Evolutionary conservation across 2,113 vertebrate genomes (phyloP).

Genomic region (Heterocephalus glaber): DNA sequence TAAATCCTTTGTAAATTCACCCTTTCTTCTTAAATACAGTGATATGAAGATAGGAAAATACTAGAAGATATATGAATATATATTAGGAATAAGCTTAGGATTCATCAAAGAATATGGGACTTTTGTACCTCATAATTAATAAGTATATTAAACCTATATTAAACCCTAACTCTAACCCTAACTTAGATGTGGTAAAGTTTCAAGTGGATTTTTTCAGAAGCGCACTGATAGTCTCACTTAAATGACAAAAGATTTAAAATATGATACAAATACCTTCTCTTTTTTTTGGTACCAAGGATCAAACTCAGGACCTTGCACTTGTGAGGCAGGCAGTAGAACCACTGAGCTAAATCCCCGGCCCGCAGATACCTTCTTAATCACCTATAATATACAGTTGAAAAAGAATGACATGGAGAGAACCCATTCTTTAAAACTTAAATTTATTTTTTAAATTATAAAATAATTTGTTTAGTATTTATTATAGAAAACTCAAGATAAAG

Average conservation of each 20-base stretch:
- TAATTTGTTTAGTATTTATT: constrained; percentile 37
- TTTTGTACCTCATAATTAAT: background rate
- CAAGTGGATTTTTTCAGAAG: background rate
- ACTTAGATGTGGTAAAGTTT: constrained; percentile 26
- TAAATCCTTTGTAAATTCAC: constrained; percentile 14
- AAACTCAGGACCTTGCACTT: too few species aligned
- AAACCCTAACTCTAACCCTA: background rate
- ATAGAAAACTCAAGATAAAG: constrained; percentile 28
- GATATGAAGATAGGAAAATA: background rate
- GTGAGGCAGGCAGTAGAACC: too few species aligned
- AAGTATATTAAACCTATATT: background rate
- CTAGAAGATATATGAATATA: background rate
- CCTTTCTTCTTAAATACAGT: constrained; percentile 2
- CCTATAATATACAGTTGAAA: background rate
- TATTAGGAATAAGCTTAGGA: background rate
- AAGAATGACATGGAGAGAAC: constrained; percentile 24
- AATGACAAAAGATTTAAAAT: constrained; percentile 55
- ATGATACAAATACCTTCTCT: constrained; percentile 11
- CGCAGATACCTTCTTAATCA: constrained; percentile 29
- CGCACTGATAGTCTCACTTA: constrained; percentile 38
- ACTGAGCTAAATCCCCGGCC: too few species aligned
- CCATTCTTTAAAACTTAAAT: constrained; percentile 38
- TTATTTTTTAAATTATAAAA: constrained; percentile 8
- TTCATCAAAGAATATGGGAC: constrained; percentile 9
- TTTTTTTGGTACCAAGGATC: too few species aligned